A percentile compares a stretch with the other conserved stretches of the same genome.
phyloP scores from a whole-genome alignment of 2,797 vertebrate genomes.

The Tympanoctomys barrerae region DNA sequence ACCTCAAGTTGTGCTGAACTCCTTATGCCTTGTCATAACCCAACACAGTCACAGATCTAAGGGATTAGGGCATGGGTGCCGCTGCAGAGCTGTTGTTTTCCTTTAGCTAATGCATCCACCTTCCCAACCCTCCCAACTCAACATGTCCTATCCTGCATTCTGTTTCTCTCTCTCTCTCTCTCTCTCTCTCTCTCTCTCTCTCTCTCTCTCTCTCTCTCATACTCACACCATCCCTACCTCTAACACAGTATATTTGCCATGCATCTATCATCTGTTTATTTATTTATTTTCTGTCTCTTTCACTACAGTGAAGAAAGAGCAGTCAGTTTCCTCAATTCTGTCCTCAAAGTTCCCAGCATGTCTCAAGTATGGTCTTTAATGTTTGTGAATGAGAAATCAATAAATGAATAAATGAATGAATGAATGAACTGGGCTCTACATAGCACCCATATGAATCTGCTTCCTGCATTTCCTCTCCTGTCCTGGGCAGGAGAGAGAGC shows the following conservation, averaged over 20 bases:
- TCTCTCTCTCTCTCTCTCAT: neutral
- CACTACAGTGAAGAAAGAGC: neutral
- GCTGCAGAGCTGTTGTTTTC: too few species aligned
- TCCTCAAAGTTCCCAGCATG: neutral
- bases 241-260: neutral
- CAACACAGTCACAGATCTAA: too few species aligned
- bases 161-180: neutral
- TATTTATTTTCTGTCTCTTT: neutral
- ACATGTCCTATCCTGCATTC: too few species aligned
- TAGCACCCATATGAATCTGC: slow-evolving; percentile 51
- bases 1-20: too few species aligned
- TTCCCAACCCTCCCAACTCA: too few species aligned
- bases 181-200: neutral
- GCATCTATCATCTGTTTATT: neutral
- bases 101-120: too few species aligned
- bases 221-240: too few species aligned
- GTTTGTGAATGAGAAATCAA: neutral
- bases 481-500: slow-evolving; percentile 76
- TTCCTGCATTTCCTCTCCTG: slow-evolving; percentile 39
- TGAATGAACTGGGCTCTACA: neutral
- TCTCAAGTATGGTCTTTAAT: neutral
- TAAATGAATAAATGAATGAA: neutral
- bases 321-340: neutral
- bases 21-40: too few species aligned
- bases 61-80: too few species aligned